Percentiles rank a stretch among this genome's conserved stretches.
Evolutionary conservation across 2,888 invertebrate species (phyloP).

Genomic region (Bursaphelenchus okinawaensis): DNA sequence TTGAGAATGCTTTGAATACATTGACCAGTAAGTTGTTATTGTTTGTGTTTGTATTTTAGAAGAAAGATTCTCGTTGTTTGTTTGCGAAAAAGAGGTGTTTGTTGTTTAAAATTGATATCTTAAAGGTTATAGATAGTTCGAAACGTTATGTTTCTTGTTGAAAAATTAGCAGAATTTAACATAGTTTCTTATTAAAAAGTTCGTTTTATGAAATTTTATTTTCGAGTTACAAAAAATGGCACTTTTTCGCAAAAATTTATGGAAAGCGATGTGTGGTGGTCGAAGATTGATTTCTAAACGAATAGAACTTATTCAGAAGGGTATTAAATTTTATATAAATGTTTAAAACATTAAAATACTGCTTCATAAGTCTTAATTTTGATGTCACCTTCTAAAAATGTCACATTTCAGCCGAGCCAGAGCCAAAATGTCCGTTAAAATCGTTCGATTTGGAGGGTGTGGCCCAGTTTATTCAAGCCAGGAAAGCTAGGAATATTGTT

Average conservation of each 20-base stretch:
- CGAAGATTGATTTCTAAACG: too few relatives aligned
- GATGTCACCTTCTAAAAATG: not conserved
- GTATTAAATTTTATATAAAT: too few relatives aligned
- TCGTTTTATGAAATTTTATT: slow-evolving; percentile 11
- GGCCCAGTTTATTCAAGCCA: slow-evolving; percentile 35
- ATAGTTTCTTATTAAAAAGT: slow-evolving; percentile 3
- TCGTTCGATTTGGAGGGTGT: slow-evolving; percentile 34
- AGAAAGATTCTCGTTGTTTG: too few relatives aligned
- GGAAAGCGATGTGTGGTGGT: too few relatives aligned
- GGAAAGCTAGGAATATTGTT: slow-evolving; percentile 67
- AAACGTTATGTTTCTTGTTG: too few relatives aligned
- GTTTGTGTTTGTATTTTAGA: not conserved
- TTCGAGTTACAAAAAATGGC: too few relatives aligned
- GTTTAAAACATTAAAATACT: not conserved
- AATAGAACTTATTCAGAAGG: too few relatives aligned
- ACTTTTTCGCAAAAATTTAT: too few relatives aligned
- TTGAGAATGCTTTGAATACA: slow-evolving; percentile 27
- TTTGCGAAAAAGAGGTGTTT: not conserved
- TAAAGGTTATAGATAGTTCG: too few relatives aligned
- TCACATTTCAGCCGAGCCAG: slow-evolving; percentile 8
- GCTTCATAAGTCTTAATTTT: not conserved
- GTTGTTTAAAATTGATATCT: too few relatives aligned
- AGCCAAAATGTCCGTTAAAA: slow-evolving; percentile 17
- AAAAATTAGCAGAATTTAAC: too few relatives aligned
- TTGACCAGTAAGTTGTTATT: slow-evolving; percentile 15